Conservation (phyloP, 2,113 vertebrate species). For the Anoplopoma fimbria region DNA sequence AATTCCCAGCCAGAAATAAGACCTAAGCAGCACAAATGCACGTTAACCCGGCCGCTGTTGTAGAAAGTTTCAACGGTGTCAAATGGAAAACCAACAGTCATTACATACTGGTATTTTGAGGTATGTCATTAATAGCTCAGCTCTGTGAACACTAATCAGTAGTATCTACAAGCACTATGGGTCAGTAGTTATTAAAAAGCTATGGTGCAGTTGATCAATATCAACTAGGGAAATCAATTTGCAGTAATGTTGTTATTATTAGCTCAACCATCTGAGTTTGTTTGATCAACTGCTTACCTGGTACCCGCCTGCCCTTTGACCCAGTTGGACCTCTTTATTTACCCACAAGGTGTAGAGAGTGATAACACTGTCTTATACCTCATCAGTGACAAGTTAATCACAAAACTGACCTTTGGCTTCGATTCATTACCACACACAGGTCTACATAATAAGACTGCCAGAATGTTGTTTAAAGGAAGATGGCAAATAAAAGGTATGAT, state of each 20-base stretch:
- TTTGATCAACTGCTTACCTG: slow-evolving; percentile 13
- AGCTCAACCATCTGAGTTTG: background rate
- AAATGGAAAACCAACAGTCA: background rate
- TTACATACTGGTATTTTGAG: background rate
- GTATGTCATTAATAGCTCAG: background rate
- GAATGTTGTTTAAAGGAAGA: background rate
- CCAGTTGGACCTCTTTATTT: slow-evolving; percentile 21
- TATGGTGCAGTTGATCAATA: background rate
- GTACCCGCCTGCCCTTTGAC: slow-evolving; percentile 30
- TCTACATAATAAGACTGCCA: background rate
- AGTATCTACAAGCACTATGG: slow-evolving; percentile 5
- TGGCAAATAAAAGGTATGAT: background rate
- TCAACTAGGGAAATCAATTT: background rate
- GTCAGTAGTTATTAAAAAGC: background rate
- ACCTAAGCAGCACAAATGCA: background rate
- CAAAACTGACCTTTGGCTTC: slow-evolving; percentile 1
- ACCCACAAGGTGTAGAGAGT: slow-evolving; percentile 8
- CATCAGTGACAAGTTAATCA: slow-evolving; percentile 13
- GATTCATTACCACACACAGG: background rate
- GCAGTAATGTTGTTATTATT: background rate
- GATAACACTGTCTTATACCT: background rate
- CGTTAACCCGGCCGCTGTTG: background rate
- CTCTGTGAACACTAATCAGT: background rate
- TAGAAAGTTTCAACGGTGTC: background rate
- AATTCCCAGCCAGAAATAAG: background rate